Evolutionary conservation across 2,113 vertebrate species (phyloP).

Genomic region (Stomatorhinus ivindoensis): DNA sequence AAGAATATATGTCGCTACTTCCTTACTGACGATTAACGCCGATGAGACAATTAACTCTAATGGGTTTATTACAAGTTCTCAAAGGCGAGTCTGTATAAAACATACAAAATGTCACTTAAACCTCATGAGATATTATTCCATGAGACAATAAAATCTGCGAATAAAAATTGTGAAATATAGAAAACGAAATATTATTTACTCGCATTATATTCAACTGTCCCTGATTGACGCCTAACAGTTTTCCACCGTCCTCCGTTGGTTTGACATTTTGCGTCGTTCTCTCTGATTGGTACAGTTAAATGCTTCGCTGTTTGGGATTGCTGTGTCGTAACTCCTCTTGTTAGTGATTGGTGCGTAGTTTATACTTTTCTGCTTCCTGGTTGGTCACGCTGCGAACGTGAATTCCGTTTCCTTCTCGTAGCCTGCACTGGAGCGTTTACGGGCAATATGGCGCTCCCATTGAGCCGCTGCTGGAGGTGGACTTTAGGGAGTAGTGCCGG

Average conservation of each 20-base stretch:
- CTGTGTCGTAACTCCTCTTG: neutral
- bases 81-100: neutral
- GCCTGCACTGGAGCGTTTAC: conserved; percentile 7
- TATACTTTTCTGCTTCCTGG: neutral
- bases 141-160: neutral
- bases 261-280: neutral
- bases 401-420: conserved; percentile 36
- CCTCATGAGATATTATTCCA: neutral
- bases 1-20: neutral
- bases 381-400: neutral
- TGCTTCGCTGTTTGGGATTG: neutral
- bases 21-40: neutral
- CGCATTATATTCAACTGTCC: neutral
- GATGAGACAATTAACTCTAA: neutral
- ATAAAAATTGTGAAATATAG: neutral
- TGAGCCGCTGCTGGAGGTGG: conserved; percentile 42
- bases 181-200: neutral
- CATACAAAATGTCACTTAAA: neutral
- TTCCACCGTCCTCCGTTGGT: neutral
- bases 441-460: conserved; percentile 56
- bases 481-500: conserved; percentile 6
- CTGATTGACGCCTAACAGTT: neutral
- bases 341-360: neutral
- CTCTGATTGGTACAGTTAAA: neutral
- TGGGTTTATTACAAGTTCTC: neutral